Evolutionary conservation across 2,113 vertebrate species (phyloP).

Genomic region (Nycticorax nycticorax): DNA sequence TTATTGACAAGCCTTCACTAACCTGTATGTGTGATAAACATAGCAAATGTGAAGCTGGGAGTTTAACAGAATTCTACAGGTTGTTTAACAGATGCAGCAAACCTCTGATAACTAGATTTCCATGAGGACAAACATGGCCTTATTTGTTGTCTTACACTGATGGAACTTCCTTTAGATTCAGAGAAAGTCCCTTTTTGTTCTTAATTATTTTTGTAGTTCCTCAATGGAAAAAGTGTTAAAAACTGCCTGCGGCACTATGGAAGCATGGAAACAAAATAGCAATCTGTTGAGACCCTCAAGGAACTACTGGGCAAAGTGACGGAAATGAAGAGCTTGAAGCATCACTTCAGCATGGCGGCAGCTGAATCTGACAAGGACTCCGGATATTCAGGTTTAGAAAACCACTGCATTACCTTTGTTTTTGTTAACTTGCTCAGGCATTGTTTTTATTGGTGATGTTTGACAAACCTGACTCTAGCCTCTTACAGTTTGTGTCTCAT

Average conservation of each 20-base stretch:
- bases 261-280: conserved; percentile 29
- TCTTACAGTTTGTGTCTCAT: neutral
- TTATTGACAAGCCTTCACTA: neutral
- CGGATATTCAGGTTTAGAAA: conserved; percentile 85
- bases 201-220: conserved; percentile 24
- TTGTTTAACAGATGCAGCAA: neutral
- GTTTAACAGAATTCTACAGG: neutral
- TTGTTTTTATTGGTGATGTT: neutral
- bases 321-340: conserved; percentile 55
- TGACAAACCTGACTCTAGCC: neutral
- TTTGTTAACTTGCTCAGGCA: neutral
- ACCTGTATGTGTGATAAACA: neutral
- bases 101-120: neutral
- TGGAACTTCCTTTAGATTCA: neutral
- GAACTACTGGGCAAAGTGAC: conserved; percentile 36
- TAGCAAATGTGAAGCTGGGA: neutral
- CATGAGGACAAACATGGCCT: accelerated
- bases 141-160: neutral
- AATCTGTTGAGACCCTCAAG: neutral
- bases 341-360: conserved; percentile 18
- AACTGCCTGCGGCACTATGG: neutral
- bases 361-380: conserved; percentile 87
- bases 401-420: neutral
- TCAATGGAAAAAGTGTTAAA: neutral
- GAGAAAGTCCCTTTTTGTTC: neutral